Evolutionary conservation across 2,888 invertebrate species (phyloP), one percentile per base, ranked within the genome.

Genomic region (Athalia rosae): DNA sequence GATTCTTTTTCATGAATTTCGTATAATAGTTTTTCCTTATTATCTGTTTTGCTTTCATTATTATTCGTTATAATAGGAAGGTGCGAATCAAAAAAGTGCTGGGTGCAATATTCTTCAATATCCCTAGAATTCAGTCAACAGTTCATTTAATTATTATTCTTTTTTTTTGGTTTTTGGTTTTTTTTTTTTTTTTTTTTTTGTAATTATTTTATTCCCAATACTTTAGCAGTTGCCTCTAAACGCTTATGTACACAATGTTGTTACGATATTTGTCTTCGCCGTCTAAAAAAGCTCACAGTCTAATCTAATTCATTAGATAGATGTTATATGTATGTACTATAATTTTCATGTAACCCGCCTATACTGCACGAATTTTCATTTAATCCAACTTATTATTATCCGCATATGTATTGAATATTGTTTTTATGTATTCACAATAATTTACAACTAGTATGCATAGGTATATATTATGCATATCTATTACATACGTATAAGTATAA

Each of bases 111-210:
- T 84, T 28, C 28, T 28, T 28, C 28, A 28, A 28, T 88, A 87
- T 88, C 88, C 88, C 88, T 88, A 88, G 88, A 86, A 88, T 88
- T 88, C 88, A 88, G 88, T 88, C 88, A 88, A 88, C 88, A 83
- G 85, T 80, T 77, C 7, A 15, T 64, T 15, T 15, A 62, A 62
- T 15, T 3, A 8, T 15, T 13, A 48, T 48, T 66, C 5, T 50
- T 11, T 4, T 28, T 48, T 15, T 50, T 50, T 8, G 5, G 15
- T 6, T 61, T 61, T 61, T 58, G 3, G 4, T 48, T 58, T 5
- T 13, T 58, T 6, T 58, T 6, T 6, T 13, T 5, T 58, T 58
- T 58, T 41, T 15, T 8, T 13, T 59, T 4, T 28, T 13, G 15
- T 61, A 8, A 3, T 11, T 8, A 61, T 28, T 41, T 28, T 56